These are phyloP conservation scores for Panulirus ornatus DNA, from an alignment of 1,140 invertebrate species.

Conservation along the genomic window DNA sequence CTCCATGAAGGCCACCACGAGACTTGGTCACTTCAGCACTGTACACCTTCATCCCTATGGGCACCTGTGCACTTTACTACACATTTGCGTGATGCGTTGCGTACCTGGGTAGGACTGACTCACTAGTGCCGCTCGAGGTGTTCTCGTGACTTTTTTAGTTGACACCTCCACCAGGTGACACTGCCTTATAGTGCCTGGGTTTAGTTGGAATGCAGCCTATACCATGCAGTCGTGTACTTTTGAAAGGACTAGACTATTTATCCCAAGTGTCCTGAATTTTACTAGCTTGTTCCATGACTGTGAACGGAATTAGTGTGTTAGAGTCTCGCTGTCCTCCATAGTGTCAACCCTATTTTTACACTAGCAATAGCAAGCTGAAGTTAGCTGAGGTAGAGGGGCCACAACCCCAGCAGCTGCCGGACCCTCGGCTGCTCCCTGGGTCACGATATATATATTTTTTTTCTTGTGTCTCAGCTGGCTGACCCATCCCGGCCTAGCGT, in stretches of 20 bases:
- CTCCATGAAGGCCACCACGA: not conserved
- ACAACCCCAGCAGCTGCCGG: not conserved
- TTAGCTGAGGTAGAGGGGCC: conserved; percentile 6
- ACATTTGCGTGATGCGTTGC: not conserved
- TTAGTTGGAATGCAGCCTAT: conserved; percentile 19
- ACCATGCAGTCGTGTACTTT: not conserved
- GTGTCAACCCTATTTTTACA: conserved; percentile 11
- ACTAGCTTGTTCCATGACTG: not conserved
- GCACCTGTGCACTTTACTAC: not conserved
- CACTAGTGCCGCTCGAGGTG: not conserved
- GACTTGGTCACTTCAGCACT: not conserved
- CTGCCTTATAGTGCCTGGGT: conserved; percentile 1
- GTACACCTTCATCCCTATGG: not conserved
- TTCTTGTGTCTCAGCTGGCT: not conserved
- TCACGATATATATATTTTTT: too few relatives aligned
- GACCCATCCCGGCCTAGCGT: not conserved
- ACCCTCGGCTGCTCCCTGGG: not conserved
- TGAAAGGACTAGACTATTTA: not conserved
- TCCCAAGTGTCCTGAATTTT: not conserved
- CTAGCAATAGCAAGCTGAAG: not conserved
- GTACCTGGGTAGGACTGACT: conserved; percentile 3
- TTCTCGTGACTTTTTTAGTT: not conserved
- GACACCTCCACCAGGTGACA: not conserved
- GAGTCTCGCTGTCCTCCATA: not conserved
- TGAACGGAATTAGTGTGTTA: not conserved